Evolutionary conservation across 2,888 invertebrate species (phyloP), one percentile per base, ranked within the genome.

Genomic region (Lampropteryx suffumata): DNA sequence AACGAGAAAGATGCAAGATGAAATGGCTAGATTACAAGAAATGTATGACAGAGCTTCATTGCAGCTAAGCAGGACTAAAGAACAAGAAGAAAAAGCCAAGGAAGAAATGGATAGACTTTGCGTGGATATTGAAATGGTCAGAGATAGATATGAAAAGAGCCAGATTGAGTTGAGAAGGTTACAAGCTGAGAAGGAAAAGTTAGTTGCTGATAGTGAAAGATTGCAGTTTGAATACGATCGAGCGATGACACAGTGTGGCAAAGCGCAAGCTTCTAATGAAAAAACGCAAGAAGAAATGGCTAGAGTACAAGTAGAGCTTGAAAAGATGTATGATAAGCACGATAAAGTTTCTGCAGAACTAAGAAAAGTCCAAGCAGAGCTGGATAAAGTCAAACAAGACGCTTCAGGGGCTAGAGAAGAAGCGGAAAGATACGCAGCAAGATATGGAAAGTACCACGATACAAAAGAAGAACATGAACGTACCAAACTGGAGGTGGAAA

Each of bases 261-360:
- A 98, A 84, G 94, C 95, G 8, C 96, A 96, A 74, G 94, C 94
- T 8, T 94, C 94, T 4, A 94, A 96, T 55, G 97, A 97, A 74
- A 96, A 97, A 71, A 94, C 95, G 42, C 97, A 97, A 77, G 97
- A 98, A 76, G 98, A 98, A 84, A 93, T 96, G 65, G 95, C 96
- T 0, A 92, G 97, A 67, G 93, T 97, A 67, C 96, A 97, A 73
- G 91, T 96, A 42, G 97, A 97, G 84, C 91, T 96, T 34, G 97
- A 97, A 76, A 97, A 97, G 82, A 94, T 96, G 91, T 96, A 96
- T 70, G 97, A 97, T 71, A 97, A 97, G 67, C 95, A 96, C 71
- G 97, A 97, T 64, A 95, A 96, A 75, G 93, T 94, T 48, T 95
- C 97, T 64, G 91, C 93, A 8, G 97, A 97, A 69, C 90, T 97